phyloP scores from a whole-genome alignment of 2,797 vertebrate genomes.

The Phataginus tricuspis region DNA sequence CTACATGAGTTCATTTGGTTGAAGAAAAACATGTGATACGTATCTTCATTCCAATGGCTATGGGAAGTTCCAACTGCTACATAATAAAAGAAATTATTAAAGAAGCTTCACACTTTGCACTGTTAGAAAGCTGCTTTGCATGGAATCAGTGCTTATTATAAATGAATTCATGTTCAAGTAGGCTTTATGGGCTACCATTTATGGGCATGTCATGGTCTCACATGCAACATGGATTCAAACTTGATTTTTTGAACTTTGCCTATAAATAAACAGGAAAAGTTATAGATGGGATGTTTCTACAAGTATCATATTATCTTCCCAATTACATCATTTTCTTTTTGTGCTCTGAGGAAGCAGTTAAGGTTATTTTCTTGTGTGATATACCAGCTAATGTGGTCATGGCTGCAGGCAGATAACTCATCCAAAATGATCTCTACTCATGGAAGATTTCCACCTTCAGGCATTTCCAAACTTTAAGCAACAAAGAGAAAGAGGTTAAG shows the following conservation, averaged over 20 bases:
- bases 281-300: neutral
- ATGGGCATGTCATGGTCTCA: neutral
- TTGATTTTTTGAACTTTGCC: neutral
- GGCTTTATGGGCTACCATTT: neutral
- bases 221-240: neutral
- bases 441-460: neutral
- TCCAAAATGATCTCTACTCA: neutral
- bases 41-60: neutral
- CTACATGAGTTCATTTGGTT: neutral
- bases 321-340: neutral
- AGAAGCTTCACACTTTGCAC: neutral
- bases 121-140: neutral
- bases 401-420: neutral
- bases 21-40: neutral
- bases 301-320: neutral
- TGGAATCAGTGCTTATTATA: neutral
- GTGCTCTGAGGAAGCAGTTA: neutral
- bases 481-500: neutral
- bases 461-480: neutral
- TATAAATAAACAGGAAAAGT: neutral
- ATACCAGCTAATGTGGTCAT: neutral
- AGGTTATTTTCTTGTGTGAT: neutral
- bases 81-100: neutral
- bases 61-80: neutral
- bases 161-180: neutral